Evolutionary conservation across 1,140 invertebrate species (phyloP).

Genomic region (Conus ventricosus): DNA sequence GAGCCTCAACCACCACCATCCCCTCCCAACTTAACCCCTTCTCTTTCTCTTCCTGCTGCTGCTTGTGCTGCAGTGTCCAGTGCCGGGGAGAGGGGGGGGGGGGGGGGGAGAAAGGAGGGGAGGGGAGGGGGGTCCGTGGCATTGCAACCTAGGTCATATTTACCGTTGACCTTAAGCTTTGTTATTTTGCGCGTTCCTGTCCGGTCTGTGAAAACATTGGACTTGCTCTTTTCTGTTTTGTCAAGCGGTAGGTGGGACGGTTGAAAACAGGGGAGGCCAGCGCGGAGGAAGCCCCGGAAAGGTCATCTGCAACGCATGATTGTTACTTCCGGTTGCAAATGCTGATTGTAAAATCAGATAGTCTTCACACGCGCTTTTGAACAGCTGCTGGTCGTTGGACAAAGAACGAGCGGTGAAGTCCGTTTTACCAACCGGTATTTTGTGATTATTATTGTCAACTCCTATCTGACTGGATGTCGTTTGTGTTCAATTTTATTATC

Average conservation of each 20-base stretch:
- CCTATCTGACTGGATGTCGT: too few relatives aligned
- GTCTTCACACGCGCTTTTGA: too few relatives aligned
- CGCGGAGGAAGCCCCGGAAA: neutral
- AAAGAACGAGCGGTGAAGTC: too few relatives aligned
- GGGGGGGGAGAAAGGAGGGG: too few relatives aligned
- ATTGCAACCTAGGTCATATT: neutral
- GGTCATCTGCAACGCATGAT: neutral
- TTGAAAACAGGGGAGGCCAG: neutral
- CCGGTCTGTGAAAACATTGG: neutral
- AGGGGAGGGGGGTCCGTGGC: neutral
- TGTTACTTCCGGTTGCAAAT: slow-evolving; percentile 3
- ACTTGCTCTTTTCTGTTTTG: neutral
- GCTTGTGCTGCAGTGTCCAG: too few relatives aligned
- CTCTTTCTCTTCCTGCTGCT: neutral
- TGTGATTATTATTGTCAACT: too few relatives aligned
- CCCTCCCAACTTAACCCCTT: neutral
- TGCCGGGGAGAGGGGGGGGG: too few relatives aligned
- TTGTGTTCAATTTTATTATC: too few relatives aligned
- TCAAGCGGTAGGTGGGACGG: neutral
- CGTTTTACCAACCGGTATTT: too few relatives aligned
- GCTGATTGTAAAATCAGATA: neutral
- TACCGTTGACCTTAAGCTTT: neutral
- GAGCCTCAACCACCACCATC: neutral
- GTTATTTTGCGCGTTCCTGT: neutral
- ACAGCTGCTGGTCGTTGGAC: too few relatives aligned